phyloP scores from a whole-genome alignment of 2,888 invertebrate species.

The Coleophora flavipennella region DNA sequence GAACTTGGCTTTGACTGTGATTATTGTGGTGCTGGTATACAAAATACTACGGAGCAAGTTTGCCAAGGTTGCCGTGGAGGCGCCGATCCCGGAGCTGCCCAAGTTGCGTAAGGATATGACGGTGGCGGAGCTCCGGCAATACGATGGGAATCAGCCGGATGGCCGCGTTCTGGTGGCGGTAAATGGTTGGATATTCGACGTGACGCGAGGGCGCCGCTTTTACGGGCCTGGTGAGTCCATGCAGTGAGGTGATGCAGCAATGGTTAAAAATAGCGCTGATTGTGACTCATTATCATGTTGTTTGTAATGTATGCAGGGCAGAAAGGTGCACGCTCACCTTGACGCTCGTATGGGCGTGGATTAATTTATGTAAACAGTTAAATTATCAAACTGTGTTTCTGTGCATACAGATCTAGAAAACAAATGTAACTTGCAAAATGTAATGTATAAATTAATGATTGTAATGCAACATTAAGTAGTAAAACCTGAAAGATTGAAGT shows the following conservation, averaged over 20 bases:
- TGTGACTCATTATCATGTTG: constrained; percentile 35
- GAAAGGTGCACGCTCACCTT: constrained; percentile 5
- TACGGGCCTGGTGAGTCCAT: constrained; percentile 91
- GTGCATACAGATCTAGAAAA: no score
- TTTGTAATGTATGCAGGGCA: constrained; percentile 26
- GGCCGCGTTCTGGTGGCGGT: constrained; percentile 93
- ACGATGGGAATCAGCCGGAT: constrained; percentile 89
- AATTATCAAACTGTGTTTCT: no score
- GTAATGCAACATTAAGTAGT: no score
- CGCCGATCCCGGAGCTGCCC: constrained; percentile 69
- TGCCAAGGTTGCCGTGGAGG: constrained; percentile 32
- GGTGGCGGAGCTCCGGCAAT: constrained; percentile 86
- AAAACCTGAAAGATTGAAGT: no score
- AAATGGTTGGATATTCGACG: constrained; percentile 96
- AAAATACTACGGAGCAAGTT: constrained; percentile 74
- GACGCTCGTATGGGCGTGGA: background rate
- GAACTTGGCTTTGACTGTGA: constrained; percentile 75
- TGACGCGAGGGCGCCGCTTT: constrained; percentile 89
- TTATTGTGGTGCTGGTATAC: constrained; percentile 77
- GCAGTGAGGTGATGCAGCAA: constrained; percentile 18
- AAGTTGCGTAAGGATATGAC: constrained; percentile 93
- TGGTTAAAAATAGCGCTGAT: constrained; percentile 52
- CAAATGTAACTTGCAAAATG: no score
- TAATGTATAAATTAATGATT: no score
- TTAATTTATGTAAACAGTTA: no score